Evolutionary conservation across 2,113 vertebrate species (phyloP), one percentile per base, ranked within the genome.

Genomic region (Labeo catla): DNA sequence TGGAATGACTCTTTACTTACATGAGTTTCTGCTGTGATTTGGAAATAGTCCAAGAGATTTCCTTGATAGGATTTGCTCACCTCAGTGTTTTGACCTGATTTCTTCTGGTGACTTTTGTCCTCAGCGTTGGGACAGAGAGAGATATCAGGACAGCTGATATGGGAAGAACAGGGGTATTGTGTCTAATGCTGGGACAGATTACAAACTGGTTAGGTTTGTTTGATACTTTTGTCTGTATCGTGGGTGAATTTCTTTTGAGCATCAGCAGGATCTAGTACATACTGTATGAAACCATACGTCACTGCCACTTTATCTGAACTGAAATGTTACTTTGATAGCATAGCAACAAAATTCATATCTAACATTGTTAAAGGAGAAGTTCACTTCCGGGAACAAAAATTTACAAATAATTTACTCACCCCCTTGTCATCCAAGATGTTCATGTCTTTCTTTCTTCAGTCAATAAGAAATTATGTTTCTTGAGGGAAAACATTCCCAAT

Each of bases 21-120:
- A 76, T 2, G 23, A 34, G 74, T 52, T 76, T 76, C 49, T 76
- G 47, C 49, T 76, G 74, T 34, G 74, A 76, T 52, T 28, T 76
- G 74, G 74, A 52, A 76, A 52, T 1, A 52, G 47, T 52, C 74
- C 74, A 76, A 52, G 23, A 76, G 47, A 76, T 76, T 76, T 76
- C 49, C 74, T 34, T 76, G 23, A 76, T 76, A 34, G 74, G 23
- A 76, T 76, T 54, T 52, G 52, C 49, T 76, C 8, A 15, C 23
- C 12, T 36, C 13, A 54, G 49, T 76, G 74, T 76, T 49, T 49
- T 49, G 11, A 45, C 45, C 72, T 74, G 21, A 1, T 76, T 77
- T 54, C 74, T 34, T 52, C 23, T 13, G 4, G 23, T 52, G 47
- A 52, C 12, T 28, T 47, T 76, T 76, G 74, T 76, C 74, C 47